These are phyloP conservation scores for Cyclophora albipunctata DNA, from an alignment of 2,888 invertebrate genomes.

Conservation along the genomic window DNA sequence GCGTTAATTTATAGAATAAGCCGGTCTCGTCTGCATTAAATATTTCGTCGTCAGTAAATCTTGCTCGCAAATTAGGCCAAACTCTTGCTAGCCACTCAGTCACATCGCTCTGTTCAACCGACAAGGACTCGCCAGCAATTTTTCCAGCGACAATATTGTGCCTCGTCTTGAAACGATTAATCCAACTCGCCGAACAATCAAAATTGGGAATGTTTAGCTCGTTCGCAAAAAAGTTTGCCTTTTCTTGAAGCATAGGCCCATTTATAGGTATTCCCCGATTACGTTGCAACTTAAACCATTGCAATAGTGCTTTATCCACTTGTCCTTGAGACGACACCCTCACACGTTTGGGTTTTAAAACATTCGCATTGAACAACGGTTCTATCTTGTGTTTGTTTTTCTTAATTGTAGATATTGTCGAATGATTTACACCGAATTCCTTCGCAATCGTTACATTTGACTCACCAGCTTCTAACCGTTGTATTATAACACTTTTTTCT, in stretches of 20 bases:
- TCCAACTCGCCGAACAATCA: conserved; percentile 18
- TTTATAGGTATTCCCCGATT: conserved; percentile 15
- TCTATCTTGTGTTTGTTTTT: conserved; percentile 25
- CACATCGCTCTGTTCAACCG: conserved; percentile 13
- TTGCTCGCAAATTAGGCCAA: conserved; percentile 7
- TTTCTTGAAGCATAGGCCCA: conserved; percentile 21
- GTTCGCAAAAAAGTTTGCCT: conserved; percentile 21
- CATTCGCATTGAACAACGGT: conserved; percentile 20
- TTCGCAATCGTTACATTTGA: conserved; percentile 22
- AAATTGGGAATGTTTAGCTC: conserved; percentile 15
- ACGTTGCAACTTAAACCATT: conserved; percentile 17
- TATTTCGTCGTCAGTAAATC: conserved; percentile 21
- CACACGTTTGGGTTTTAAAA: conserved; percentile 22
- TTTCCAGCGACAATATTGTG: conserved; percentile 19
- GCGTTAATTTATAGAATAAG: conserved; percentile 17
- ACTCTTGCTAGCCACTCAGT: conserved; percentile 11
- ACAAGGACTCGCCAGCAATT: conserved; percentile 19
- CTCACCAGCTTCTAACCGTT: conserved; percentile 22
- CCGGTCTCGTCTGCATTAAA: conserved; percentile 25
- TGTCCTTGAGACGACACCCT: conserved; percentile 16
- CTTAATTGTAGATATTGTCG: conserved; percentile 24
- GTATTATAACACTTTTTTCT: conserved; percentile 18
- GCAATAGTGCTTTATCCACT: conserved; percentile 18
- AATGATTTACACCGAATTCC: conserved; percentile 26
- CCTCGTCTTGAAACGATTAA: conserved; percentile 17